These are phyloP conservation scores for Apistogramma diplotaenia DNA, from an alignment of 2,113 vertebrate genomes.

Conservation along the genomic window DNA sequence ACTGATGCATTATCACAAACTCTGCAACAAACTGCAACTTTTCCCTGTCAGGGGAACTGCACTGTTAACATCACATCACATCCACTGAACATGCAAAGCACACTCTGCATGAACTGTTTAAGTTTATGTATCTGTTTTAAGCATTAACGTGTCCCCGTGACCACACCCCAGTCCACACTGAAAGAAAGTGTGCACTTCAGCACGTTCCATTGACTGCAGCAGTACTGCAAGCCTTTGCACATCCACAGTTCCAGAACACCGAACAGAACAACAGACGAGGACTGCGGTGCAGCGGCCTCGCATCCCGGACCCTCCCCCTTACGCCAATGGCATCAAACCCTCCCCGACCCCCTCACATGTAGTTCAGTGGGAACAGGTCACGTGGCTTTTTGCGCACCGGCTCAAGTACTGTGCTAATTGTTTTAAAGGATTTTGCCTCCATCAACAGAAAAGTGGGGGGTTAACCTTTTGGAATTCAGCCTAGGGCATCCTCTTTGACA, in stretches of 20 bases:
- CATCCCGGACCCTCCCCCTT: conserved; percentile 9
- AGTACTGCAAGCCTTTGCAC: conserved; percentile 79
- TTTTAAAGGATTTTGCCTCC: conserved; percentile 81
- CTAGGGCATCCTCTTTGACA: conserved; percentile 74
- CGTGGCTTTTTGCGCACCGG: conserved; percentile 54
- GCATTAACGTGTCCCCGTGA: conserved; percentile 25
- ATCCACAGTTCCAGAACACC: conserved; percentile 77
- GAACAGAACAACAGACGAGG: conserved; percentile 70
- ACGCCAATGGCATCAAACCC: conserved; percentile 5
- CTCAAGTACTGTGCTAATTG: conserved; percentile 65
- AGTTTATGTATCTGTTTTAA: conserved; percentile 37
- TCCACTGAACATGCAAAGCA: background rate
- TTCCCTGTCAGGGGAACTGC: background rate
- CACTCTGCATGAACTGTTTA: background rate
- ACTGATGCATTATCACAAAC: background rate
- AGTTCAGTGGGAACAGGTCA: conserved; percentile 57
- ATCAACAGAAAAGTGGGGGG: conserved; percentile 80
- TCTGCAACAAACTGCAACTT: background rate
- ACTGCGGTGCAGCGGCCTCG: conserved; percentile 29
- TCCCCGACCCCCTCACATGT: conserved; percentile 28
- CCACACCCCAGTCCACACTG: conserved; percentile 51
- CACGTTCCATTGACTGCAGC: conserved; percentile 76
- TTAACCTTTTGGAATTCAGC: conserved; percentile 82
- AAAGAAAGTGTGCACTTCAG: conserved; percentile 80
- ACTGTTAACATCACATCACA: background rate